A percentile compares a stretch with the other conserved stretches of the same genome.
phyloP scores from a whole-genome alignment of 2,113 vertebrate genomes.

The Mesembrinibis cayennensis region DNA sequence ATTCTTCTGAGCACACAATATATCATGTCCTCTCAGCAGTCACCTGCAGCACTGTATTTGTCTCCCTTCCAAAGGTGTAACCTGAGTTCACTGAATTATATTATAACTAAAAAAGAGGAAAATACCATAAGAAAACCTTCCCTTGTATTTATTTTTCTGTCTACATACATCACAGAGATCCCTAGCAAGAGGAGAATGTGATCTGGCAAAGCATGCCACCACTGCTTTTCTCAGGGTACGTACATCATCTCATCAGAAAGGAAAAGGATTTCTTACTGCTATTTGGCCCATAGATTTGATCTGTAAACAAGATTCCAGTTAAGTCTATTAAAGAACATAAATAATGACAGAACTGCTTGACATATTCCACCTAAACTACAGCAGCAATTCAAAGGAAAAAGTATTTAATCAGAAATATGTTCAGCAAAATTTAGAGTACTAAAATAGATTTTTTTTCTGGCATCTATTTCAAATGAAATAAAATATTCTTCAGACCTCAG shows the following conservation, averaged over 20 bases:
- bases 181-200: background rate
- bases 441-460: background rate
- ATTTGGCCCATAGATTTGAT: background rate
- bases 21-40: background rate
- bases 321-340: background rate
- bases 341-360: background rate
- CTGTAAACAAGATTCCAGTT: background rate
- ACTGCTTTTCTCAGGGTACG: background rate
- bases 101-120: background rate
- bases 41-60: background rate
- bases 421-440: background rate
- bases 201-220: background rate
- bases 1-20: background rate
- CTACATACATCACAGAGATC: background rate
- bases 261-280: background rate
- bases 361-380: background rate
- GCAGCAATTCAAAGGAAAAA: background rate
- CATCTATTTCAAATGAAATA: background rate
- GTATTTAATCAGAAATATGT: background rate
- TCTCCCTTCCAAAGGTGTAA: background rate
- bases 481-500: background rate
- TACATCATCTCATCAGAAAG: background rate
- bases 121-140: background rate
- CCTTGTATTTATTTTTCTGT: background rate
- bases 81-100: background rate